Base-by-base conservation (phyloP, 2,888 invertebrate species). In the Lithophane leautieri region DNA sequence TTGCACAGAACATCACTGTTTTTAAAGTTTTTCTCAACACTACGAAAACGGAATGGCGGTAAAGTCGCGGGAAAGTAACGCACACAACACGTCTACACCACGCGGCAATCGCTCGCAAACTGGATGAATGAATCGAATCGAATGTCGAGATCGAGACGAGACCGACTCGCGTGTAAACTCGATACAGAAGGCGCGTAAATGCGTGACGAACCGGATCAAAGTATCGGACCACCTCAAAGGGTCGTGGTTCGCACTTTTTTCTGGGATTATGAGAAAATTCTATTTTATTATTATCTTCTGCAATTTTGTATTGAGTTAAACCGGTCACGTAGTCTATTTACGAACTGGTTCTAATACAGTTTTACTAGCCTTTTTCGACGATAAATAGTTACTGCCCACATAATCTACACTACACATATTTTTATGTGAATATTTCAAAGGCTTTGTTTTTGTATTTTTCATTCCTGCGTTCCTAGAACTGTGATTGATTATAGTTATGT, bases 101-200 rank as follows among this genome's bases (percentile, higher is more conserved):
- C 77, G 86, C 91, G 90, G 91, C 93, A 88, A 86, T 87, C 88
- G 91, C 92, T 91, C 93, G 93, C 93, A 89, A 90, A 94, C 95
- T 95, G n/a, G 6, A 12, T 54, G 91, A 90, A 84, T 86, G 87
- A 88, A 88, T 82, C 85, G 89, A 89, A 70, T 82, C 77, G 74
- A 79, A 76, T 85, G 68, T 73, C 65, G 85, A 67, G 69, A 78
- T 82, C 87, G 87, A 72, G 68, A 61, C 78, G 44, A 66, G 54
- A 78, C 54, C 73, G 54, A 66, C 14, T 70, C 76, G 86, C 62
- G 75, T 75, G 85, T 83, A 67, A 78, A 83, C 83, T 85, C 85
- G 82, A 85, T 78, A 72, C 69, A 71, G 14, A 65, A 60, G 54
- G 52, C 67, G 82, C 85, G 85, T 83, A 65, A 84, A 73, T 65